Evolutionary conservation across 2,797 vertebrate species (phyloP).

Genomic region (Silurus lanzhouensis): DNA sequence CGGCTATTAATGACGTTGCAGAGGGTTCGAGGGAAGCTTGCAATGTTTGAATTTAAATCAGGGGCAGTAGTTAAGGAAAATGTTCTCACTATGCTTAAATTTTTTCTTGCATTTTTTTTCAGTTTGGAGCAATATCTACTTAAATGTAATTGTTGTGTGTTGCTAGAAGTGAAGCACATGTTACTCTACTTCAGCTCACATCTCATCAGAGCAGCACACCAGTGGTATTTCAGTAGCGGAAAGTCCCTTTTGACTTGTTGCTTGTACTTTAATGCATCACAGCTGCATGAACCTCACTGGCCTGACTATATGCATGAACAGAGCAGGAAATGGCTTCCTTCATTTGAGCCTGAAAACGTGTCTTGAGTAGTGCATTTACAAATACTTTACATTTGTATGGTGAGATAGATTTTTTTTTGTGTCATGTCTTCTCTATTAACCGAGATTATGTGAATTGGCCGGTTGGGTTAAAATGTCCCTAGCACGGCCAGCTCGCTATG

Average conservation of each 20-base stretch:
- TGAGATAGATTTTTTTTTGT: neutral
- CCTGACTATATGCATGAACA: neutral
- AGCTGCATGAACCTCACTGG: neutral
- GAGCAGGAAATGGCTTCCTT: neutral
- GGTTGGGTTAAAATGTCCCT: slow-evolving; percentile 39
- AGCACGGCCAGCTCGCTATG: slow-evolving; percentile 68
- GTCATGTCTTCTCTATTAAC: slow-evolving; percentile 30
- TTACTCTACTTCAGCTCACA: neutral
- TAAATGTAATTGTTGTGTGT: neutral
- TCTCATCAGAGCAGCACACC: neutral
- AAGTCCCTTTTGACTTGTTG: neutral
- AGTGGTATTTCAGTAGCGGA: neutral
- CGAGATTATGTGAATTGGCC: slow-evolving; percentile 58
- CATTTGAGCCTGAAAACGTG: neutral
- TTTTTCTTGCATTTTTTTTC: neutral
- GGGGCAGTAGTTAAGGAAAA: slow-evolving; percentile 6
- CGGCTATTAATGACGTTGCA: slow-evolving; percentile 5
- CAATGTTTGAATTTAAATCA: slow-evolving; percentile 46
- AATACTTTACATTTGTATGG: neutral
- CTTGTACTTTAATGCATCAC: neutral
- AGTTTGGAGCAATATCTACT: neutral
- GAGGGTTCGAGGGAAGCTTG: slow-evolving; percentile 11
- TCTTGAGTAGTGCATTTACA: too few species aligned
- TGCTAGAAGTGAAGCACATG: neutral
- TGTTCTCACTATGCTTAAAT: neutral